phyloP scores from a whole-genome alignment of 2,888 invertebrate genomes.

The Orgyia antiqua region DNA sequence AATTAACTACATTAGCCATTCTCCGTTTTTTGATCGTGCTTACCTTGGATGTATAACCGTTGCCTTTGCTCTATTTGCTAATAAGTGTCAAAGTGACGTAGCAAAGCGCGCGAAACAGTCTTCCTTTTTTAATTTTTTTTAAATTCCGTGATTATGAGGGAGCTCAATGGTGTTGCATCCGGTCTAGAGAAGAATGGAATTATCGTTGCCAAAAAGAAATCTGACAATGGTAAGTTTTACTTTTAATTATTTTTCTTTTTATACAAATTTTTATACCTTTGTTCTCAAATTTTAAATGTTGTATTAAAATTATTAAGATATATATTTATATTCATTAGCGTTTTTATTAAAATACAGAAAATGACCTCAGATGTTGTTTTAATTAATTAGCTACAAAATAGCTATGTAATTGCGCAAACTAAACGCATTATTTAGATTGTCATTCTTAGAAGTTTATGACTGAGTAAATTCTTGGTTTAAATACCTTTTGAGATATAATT shows the following conservation, averaged over 20 bases:
- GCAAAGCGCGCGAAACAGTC: slow-evolving; percentile 53
- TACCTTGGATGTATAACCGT: slow-evolving; percentile 51
- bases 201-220: slow-evolving; percentile 54
- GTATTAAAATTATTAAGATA: background rate
- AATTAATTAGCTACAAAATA: no score
- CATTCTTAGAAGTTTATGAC: no score
- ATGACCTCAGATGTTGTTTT: background rate
- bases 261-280: no score
- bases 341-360: background rate
- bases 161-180: slow-evolving; percentile 48
- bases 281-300: no score
- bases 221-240: slow-evolving; percentile 53
- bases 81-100: slow-evolving; percentile 66
- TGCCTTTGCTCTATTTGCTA: slow-evolving; percentile 44
- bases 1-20: slow-evolving; percentile 20
- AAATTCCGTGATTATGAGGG: slow-evolving; percentile 52
- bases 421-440: no score
- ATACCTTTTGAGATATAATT: no score
- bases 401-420: no score
- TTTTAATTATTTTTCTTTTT: slow-evolving; percentile 1
- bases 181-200: slow-evolving; percentile 52
- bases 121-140: slow-evolving; percentile 21
- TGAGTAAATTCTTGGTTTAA: no score
- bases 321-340: background rate
- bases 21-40: slow-evolving; percentile 39